phyloP scores from a whole-genome alignment of 1,140 invertebrate species.

The Amyelois transitella region DNA sequence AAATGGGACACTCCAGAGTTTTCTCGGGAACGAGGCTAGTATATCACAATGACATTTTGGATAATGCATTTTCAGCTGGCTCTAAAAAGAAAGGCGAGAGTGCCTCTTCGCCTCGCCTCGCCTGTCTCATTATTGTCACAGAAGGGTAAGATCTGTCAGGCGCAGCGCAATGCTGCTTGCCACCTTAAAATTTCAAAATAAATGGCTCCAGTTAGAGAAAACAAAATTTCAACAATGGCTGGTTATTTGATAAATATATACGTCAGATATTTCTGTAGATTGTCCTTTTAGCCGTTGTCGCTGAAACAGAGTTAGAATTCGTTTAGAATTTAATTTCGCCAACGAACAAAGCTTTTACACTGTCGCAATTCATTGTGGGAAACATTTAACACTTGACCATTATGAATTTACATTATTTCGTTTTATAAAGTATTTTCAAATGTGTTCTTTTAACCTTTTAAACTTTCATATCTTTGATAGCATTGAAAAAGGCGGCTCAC shows the following conservation, averaged over 20 bases:
- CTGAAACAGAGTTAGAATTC: constrained; percentile 29
- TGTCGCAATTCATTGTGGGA: constrained; percentile 51
- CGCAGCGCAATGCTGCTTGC: constrained; percentile 16
- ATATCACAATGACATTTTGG: constrained; percentile 21
- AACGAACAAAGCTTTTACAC: constrained; percentile 59
- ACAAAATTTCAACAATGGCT: constrained; percentile 3
- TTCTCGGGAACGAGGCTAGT: constrained; percentile 12
- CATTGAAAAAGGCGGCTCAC: not conserved
- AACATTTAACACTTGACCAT: constrained; percentile 33
- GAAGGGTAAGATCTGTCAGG: constrained; percentile 24
- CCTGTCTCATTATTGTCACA: constrained; percentile 38
- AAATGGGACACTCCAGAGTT: not conserved
- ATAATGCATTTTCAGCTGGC: constrained; percentile 26
- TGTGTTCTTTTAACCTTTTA: not conserved
- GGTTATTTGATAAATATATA: not conserved
- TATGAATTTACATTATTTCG: constrained; percentile 45
- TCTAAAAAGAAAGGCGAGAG: constrained; percentile 23
- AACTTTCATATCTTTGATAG: not conserved
- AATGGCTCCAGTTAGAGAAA: constrained; percentile 8
- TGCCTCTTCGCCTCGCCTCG: constrained; percentile 19
- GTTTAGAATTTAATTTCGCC: constrained; percentile 57
- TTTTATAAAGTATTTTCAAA: constrained; percentile 12
- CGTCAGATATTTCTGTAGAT: not conserved
- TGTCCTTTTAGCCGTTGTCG: constrained; percentile 26
- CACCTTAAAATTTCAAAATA: constrained; percentile 22